These are phyloP conservation scores for Ormyrus rosae DNA, from an alignment of 2,888 invertebrate genomes.

Conservation along the genomic window DNA sequence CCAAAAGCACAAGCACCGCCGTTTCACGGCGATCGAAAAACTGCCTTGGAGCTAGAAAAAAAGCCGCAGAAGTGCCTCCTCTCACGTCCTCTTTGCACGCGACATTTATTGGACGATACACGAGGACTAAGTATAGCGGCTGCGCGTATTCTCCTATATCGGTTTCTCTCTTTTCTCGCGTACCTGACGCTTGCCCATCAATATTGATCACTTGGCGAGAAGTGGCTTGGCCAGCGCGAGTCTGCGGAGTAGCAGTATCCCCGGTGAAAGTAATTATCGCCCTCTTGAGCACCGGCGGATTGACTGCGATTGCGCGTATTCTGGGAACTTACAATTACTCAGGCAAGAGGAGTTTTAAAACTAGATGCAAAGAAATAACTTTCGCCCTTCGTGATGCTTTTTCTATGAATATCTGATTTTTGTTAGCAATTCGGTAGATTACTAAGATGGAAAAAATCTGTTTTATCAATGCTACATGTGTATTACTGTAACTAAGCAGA, in stretches of 20 bases:
- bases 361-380: no score
- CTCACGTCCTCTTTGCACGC: not conserved
- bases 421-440: no score
- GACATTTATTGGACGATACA: not conserved
- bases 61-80: no score
- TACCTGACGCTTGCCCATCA: not conserved
- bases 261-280: constrained; percentile 11
- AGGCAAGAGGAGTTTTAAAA: no score
- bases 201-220: constrained; percentile 1
- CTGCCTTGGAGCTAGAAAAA: no score
- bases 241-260: constrained; percentile 1
- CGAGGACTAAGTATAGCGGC: not conserved
- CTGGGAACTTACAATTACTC: no score
- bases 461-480: no score
- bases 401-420: no score
- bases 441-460: no score
- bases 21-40: not conserved
- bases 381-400: no score
- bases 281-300: not conserved
- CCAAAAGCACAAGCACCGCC: no score
- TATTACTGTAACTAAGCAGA: no score
- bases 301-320: not conserved
- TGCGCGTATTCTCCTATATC: not conserved
- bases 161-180: not conserved
- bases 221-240: not conserved